Evolutionary conservation across 1,140 invertebrate species (phyloP).

Genomic region (Drosophila nannoptera): DNA sequence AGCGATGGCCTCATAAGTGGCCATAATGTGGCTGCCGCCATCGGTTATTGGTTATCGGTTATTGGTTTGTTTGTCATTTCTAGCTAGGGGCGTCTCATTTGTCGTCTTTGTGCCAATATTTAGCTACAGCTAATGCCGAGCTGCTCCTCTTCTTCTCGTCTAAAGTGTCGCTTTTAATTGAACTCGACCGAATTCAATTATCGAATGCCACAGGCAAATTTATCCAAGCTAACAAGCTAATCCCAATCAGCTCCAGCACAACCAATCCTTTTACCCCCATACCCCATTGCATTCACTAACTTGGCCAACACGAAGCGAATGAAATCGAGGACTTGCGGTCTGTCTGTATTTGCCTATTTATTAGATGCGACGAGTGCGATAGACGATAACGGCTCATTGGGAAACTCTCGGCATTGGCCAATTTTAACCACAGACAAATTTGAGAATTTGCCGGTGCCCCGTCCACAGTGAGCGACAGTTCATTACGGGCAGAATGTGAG

Average conservation of each 20-base stretch:
- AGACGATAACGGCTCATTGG: background rate
- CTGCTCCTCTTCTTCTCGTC: too few relatives aligned
- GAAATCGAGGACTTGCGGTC: constrained; percentile 11
- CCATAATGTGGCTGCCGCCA: constrained; percentile 37
- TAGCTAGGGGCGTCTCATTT: constrained; percentile 57
- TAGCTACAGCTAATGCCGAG: background rate
- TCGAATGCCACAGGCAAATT: constrained; percentile 52
- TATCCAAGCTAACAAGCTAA: constrained; percentile 64
- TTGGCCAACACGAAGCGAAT: background rate
- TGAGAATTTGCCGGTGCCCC: constrained; percentile 22
- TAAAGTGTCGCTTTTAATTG: constrained; percentile 43
- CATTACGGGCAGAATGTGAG: constrained; percentile 50
- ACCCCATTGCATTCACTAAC: constrained; percentile 52
- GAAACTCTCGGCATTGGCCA: constrained; percentile 11
- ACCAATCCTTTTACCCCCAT: constrained; percentile 51
- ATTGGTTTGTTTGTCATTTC: constrained; percentile 7
- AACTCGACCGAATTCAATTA: constrained; percentile 44
- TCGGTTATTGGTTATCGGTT: too few relatives aligned
- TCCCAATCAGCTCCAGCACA: constrained; percentile 42
- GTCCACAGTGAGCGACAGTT: constrained; percentile 34
- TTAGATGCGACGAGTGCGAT: constrained; percentile 35
- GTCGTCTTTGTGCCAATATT: constrained; percentile 16
- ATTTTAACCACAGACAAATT: constrained; percentile 57
- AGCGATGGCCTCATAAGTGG: constrained; percentile 35
- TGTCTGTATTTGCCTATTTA: constrained; percentile 64